Conservation (phyloP, 2,797 vertebrate species). For the Molossus molossus region DNA sequence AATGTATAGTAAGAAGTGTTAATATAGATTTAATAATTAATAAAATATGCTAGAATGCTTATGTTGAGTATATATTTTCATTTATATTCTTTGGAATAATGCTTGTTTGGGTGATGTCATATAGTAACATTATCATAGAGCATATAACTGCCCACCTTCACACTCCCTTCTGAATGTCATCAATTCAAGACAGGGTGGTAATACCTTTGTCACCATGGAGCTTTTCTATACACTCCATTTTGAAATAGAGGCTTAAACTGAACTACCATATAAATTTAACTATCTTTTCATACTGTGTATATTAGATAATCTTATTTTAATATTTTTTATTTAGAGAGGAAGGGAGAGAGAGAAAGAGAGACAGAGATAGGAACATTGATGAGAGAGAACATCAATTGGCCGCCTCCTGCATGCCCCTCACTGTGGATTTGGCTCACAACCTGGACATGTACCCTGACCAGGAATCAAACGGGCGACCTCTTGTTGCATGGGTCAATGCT, state of each 20-base stretch:
- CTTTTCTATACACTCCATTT: neutral
- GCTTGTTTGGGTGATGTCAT: neutral
- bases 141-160: neutral
- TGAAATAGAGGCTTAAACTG: constrained; percentile 37
- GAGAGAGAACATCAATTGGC: too few relatives aligned
- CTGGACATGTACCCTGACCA: too few relatives aligned
- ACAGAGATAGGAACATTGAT: too few relatives aligned
- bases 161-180: neutral
- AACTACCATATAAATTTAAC: neutral
- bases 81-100: constrained; percentile 36
- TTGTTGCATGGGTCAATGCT: too few relatives aligned
- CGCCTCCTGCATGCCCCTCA: too few relatives aligned
- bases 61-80: constrained; percentile 11
- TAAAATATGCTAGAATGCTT: neutral
- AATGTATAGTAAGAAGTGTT: neutral
- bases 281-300: neutral
- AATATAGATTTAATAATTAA: constrained; percentile 35
- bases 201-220: neutral
- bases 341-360: too few relatives aligned
- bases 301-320: neutral
- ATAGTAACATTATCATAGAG: neutral
- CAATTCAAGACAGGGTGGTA: neutral
- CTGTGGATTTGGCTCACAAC: too few relatives aligned
- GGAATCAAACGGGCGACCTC: too few relatives aligned
- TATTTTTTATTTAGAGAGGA: too few relatives aligned